Base-by-base conservation (phyloP, 2,888 invertebrate genomes). In the Anodontia alba region DNA sequence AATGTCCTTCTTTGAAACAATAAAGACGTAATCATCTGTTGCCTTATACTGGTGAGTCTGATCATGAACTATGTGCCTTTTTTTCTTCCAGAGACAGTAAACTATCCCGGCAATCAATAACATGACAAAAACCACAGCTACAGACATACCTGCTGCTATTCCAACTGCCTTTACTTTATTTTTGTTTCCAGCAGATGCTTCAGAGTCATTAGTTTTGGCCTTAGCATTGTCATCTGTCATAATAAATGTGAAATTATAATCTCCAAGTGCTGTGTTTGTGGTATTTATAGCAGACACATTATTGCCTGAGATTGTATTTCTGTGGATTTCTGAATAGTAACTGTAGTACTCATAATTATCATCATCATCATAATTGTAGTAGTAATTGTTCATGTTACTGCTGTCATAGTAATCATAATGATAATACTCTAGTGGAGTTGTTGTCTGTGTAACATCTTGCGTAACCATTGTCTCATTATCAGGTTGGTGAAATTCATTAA, bases 21-120 rank as follows among this genome's bases (percentile, higher is more conserved):
- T 78, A 70, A 84, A 83, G 10, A 86, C 83, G 69, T 86, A 83
- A 66, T 83, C 76, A 15, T 83, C 69, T 15, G 76, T 57, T 5
- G 51, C 51, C 42, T 67, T 29, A 31, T 74, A 62, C 20, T 81
- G 69, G 7, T 62, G 31, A 12, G 78, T 46, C 49, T 77, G 80
- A 31, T 83, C 57, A 20, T 77, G 73, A 51, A 73, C 75, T 29
- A 75, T 57, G 12, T 62, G 66, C 0, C 67, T 57, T n/a, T 57
- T 62, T 46, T 74, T 77, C 36, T 33, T 20, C 51, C 73, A 79
- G n/a, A 80, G 42, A n/a, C 51, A 72, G 68, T 73, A 86, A 17
- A 86, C 5, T 0, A 82, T 31, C 1, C 73, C 57, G 15, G 82
- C 83, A 15, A 78, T 62, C 1, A 80, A 7, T 3, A 86, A 54